phyloP scores from a whole-genome alignment of 2,113 vertebrate species.

The Saguinus midas region DNA sequence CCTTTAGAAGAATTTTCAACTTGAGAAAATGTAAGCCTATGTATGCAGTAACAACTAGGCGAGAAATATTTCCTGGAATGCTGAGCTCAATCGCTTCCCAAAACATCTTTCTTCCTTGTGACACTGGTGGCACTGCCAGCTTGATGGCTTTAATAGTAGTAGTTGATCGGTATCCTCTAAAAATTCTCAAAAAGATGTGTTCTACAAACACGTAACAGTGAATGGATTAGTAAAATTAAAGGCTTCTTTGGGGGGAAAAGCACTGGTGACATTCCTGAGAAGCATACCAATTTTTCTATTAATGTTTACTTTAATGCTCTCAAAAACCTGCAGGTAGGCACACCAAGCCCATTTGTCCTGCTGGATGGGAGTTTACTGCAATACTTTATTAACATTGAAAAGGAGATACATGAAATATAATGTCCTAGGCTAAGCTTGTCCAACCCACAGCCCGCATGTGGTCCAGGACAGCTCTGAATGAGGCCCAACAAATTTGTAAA shows the following conservation, averaged over 20 bases:
- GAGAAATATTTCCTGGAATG: neutral
- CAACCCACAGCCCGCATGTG: no score
- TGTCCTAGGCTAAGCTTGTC: neutral
- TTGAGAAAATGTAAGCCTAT: neutral
- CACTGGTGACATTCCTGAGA: neutral
- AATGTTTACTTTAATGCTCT: neutral
- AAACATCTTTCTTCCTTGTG: neutral
- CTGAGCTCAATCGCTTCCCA: neutral
- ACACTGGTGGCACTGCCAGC: neutral
- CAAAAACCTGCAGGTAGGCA: neutral
- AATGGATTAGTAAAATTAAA: slow-evolving; percentile 58
- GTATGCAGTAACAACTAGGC: neutral
- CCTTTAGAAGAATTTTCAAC: neutral
- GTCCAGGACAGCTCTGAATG: no score
- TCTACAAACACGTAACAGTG: slow-evolving; percentile 58
- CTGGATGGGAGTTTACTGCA: rapidly evolving
- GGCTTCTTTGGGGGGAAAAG: neutral
- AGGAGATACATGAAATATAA: neutral
- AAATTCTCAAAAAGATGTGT: slow-evolving; percentile 33
- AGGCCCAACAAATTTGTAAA: no score
- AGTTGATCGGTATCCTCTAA: slow-evolving; percentile 35
- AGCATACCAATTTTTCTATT: neutral
- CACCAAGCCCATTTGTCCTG: neutral
- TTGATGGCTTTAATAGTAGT: slow-evolving; percentile 37
- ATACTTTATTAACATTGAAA: neutral